Base-by-base conservation (phyloP, 2,797 vertebrate species). In the Esox masquinongy region DNA sequence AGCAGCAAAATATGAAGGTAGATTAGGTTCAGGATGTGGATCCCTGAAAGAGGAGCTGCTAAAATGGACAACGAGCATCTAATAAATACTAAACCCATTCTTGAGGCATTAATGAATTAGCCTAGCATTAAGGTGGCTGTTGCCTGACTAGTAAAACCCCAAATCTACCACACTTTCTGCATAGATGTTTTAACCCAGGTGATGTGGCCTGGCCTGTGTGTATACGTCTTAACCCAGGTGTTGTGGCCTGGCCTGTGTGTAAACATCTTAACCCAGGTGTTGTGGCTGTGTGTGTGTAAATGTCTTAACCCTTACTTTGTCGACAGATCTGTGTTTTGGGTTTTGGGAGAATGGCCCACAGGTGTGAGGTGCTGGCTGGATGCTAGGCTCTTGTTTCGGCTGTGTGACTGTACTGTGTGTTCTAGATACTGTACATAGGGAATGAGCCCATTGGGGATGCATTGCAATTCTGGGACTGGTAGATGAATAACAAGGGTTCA, bases 281-380 rank as follows among this genome's bases (percentile, higher is more conserved):
- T 19, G 16, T 63, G 9, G 7, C 22, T 12, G 15, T 34, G 72
- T 64, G 36, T 39, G 36, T 39, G 36, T 39, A 39, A 39, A 39
- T n/a, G n/a, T n/a, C n/a, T n/a, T n/a, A n/a, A n/a, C n/a, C n/a
- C n/a, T n/a, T 88, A 85, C 79, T 76, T 73, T 81, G 87, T 92
- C 82, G 75, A 88, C 89, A 87, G 86, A 80, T 24, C 0, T 78
- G 80, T 80, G 2, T 85, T 86, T 78, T 81, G 80, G 81, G 2
- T 85, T 86, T 78, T 81, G 72, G 77, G 74, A 84, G 81, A 86
- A 84, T 79, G 80, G 83, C 84, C 84, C n/a, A 36, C 81, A 82
- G 79, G 29, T 19, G 76, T 78, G 78, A 17, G 39, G 80, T 12
- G 49, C 3, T 50, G 49, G 9, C 22, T 61, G 56, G 56, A 3